phyloP scores from a whole-genome alignment of 2,113 vertebrate species.

The Tiliqua scincoides region DNA sequence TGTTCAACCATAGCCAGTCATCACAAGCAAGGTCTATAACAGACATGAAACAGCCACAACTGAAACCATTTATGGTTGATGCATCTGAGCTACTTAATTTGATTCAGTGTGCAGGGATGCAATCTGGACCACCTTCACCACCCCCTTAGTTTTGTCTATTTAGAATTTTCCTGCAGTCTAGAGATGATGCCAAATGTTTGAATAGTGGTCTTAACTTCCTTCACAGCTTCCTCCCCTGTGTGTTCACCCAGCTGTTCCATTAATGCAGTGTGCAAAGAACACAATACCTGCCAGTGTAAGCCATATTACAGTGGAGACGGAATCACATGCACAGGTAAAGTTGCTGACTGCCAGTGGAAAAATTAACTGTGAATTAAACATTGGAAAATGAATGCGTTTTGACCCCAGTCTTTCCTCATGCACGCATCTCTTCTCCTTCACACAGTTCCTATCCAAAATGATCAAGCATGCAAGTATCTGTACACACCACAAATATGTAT shows the following conservation, averaged over 20 bases:
- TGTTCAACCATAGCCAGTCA: neutral
- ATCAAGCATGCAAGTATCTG: neutral
- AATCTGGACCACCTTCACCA: neutral
- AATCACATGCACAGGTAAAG: constrained; percentile 85
- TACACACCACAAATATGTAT: neutral
- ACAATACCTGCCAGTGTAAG: constrained; percentile 89
- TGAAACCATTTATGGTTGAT: neutral
- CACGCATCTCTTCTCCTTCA: neutral
- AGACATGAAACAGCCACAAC: neutral
- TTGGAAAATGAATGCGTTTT: neutral
- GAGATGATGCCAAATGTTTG: neutral
- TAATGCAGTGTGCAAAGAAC: constrained; percentile 83
- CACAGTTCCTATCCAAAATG: neutral
- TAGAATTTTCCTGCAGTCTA: neutral
- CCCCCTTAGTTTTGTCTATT: neutral
- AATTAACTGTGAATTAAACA: neutral
- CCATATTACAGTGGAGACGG: constrained; percentile 89
- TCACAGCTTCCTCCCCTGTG: constrained; percentile 66
- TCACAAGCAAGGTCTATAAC: neutral
- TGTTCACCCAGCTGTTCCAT: constrained; percentile 85
- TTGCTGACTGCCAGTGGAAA: neutral
- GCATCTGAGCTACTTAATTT: neutral
- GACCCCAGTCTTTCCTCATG: neutral
- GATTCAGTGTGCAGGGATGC: neutral
- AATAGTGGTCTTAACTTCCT: neutral